Evolutionary conservation across 1,140 invertebrate species (phyloP).

Genomic region (Ectropis grisescens): DNA sequence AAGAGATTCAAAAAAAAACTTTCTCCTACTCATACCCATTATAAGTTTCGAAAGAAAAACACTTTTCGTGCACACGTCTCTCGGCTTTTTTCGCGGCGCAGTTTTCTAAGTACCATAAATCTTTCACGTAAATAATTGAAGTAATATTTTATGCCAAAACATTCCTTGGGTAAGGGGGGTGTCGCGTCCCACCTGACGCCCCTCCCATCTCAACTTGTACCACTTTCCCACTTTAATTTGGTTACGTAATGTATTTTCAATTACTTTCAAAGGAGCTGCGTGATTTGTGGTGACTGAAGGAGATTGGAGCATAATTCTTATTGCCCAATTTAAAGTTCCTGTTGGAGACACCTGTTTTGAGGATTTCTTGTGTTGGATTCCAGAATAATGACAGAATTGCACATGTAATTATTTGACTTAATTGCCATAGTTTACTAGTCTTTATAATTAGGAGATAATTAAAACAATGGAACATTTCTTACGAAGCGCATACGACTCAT

Average conservation of each 20-base stretch:
- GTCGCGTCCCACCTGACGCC: slow-evolving; percentile 52
- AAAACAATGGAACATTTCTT: too few relatives aligned
- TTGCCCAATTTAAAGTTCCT: slow-evolving; percentile 45
- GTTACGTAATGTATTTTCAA: slow-evolving; percentile 70
- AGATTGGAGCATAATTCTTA: slow-evolving; percentile 53
- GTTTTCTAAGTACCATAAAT: slow-evolving; percentile 69
- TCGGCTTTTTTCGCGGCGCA: slow-evolving; percentile 63
- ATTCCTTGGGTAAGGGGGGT: slow-evolving; percentile 58
- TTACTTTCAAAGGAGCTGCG: slow-evolving; percentile 59
- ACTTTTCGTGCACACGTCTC: slow-evolving; percentile 66
- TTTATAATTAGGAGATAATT: too few relatives aligned
- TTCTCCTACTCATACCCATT: slow-evolving; percentile 64
- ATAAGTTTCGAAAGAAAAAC: slow-evolving; percentile 68
- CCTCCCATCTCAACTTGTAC: slow-evolving; percentile 48
- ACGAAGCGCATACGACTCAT: too few relatives aligned
- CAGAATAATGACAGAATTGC: too few relatives aligned
- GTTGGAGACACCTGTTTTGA: too few relatives aligned
- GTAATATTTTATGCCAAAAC: slow-evolving; percentile 71
- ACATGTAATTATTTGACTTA: too few relatives aligned
- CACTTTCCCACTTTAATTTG: slow-evolving; percentile 68
- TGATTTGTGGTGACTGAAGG: slow-evolving; percentile 60
- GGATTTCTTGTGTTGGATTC: too few relatives aligned
- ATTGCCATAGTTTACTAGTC: too few relatives aligned
- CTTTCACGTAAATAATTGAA: slow-evolving; percentile 70
- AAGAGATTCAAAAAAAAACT: slow-evolving; percentile 61